These are phyloP conservation scores for Heliconius hermathena DNA, from an alignment of 1,140 invertebrate species.

Conservation along the genomic window DNA sequence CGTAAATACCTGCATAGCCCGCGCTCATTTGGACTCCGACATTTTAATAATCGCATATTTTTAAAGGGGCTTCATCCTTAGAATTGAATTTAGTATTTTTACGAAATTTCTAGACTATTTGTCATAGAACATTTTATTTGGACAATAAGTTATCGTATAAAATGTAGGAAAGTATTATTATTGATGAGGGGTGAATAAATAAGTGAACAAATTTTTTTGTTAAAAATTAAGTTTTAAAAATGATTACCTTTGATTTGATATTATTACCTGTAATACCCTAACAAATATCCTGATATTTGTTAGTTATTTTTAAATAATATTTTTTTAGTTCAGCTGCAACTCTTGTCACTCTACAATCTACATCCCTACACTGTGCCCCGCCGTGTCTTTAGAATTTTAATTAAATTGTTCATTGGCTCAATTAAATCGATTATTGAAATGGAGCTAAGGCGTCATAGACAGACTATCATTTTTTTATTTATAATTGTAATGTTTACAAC, in stretches of 20 bases:
- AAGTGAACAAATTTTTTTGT: too few relatives aligned
- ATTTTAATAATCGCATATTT: slow-evolving; percentile 34
- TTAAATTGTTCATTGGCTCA: slow-evolving; percentile 75
- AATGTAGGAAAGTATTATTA: not conserved
- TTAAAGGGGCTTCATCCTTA: slow-evolving; percentile 9
- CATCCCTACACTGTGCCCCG: slow-evolving; percentile 43
- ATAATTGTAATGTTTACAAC: not conserved
- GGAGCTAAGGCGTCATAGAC: slow-evolving; percentile 29
- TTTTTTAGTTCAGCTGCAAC: slow-evolving; percentile 36
- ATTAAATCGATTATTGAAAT: slow-evolving; percentile 70
- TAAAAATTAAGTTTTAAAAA: too few relatives aligned
- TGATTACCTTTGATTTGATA: too few relatives aligned
- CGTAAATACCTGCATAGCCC: slow-evolving; percentile 27
- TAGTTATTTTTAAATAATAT: not conserved
- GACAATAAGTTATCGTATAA: not conserved
- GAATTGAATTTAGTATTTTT: slow-evolving; percentile 22
- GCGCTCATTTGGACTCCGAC: slow-evolving; percentile 29
- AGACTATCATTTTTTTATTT: slow-evolving; percentile 8
- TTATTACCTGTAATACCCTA: too few relatives aligned
- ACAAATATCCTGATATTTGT: too few relatives aligned
- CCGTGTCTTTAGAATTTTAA: slow-evolving; percentile 72
- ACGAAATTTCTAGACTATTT: slow-evolving; percentile 18
- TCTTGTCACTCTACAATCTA: slow-evolving; percentile 35
- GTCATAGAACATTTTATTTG: not conserved
- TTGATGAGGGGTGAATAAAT: not conserved